Evolutionary conservation across 2,797 vertebrate species (phyloP), one percentile per base, ranked within the genome.

Genomic region (Channallabes apus): DNA sequence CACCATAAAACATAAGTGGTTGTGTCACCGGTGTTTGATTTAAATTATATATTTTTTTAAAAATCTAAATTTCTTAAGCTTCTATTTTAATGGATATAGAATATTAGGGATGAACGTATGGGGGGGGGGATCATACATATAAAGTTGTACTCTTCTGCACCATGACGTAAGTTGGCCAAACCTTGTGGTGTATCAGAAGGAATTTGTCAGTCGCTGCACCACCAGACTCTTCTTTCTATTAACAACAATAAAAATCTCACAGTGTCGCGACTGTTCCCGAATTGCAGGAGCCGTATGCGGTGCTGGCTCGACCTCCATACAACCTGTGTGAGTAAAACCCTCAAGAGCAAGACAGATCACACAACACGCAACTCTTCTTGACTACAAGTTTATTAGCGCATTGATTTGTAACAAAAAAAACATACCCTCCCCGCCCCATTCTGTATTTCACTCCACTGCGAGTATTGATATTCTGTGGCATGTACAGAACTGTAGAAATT

Each of bases 321-420:
- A 0, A 4, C 12, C 3, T 17, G 61, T 27, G 41, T 5, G 12
- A 51, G 46, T 51, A 51, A 51, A 51, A 51, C 11, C 2, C 11
- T 12, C 46, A 51, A 51, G 11, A 51, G 46, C 46, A 51, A 51
- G 46, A 58, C 22, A 11, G 78, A 38, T 67, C 20, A 81, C 75
- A 80, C 46, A 84, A 32, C 29, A 68, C 18, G 58, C 51, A 2
- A 15, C 35, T 80, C 29, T 87, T 92, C 91, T 85, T 91, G 92
- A 94, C 92, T 93, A 93, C 90, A 94, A 94, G 90, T 95, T 96
- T 96, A 93, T 95, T 92, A 90, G 79, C 86, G 91, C 88, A 92
- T 83, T 92, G 91, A 93, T 92, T 91, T 65, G 88, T 95, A 94
- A 95, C 93, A 95, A 96, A 95, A 95, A 93, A 88, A 80, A 61